Base-by-base conservation (phyloP, 2,797 vertebrate species). In the Sciurus carolinensis region DNA sequence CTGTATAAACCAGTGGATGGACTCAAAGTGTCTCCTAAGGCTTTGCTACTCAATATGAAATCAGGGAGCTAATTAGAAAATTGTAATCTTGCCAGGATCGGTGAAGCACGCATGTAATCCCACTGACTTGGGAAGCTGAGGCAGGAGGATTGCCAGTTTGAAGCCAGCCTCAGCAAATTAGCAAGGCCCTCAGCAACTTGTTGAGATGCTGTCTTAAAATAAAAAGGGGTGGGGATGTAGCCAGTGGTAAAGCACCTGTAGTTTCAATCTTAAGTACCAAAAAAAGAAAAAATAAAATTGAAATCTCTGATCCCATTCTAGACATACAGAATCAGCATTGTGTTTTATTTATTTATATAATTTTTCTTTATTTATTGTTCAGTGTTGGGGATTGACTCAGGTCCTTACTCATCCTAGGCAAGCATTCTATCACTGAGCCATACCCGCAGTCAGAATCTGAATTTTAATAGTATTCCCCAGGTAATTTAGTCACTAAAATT, bases 251-350 rank as follows among this genome's bases (percentile, higher is more conserved):
- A 59, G 20, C 8, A 24, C 57, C 57, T 24, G 20, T 22, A 24
- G 57, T 20, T 24, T 22, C 8, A 59, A 59, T 59, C 20, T 24
- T 59, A 9, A 59, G 57, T 59, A 24, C 57, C 7, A 59, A 59
- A 59, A 59, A 59, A 59, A 24, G 13, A 24, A 59, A 59, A 59
- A 59, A 24, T 71, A 64, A 91, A 59, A 59, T 59, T 22, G 57
- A 59, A 24, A 73, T 89, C 28, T 94, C 79, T 87, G 54, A 33
- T 30, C 39, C 50, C 12, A 50, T 12, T 71, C 42, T 57, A 44
- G 47, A 76, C n/a, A 50, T 54, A 12, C 73, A 36, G 22, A 96
- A 75, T 85, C 30, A 85, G 66, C 69, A 64, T 73, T 84, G 94
- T 84, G 75, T 44, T 73, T 73, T 42, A 22, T 24, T 73, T 13